A percentile compares a stretch with the other conserved stretches of the same genome.
These are phyloP conservation scores for Petrocephalus schoutedeni DNA, from an alignment of 2,797 vertebrate species.

Conservation along the genomic window DNA sequence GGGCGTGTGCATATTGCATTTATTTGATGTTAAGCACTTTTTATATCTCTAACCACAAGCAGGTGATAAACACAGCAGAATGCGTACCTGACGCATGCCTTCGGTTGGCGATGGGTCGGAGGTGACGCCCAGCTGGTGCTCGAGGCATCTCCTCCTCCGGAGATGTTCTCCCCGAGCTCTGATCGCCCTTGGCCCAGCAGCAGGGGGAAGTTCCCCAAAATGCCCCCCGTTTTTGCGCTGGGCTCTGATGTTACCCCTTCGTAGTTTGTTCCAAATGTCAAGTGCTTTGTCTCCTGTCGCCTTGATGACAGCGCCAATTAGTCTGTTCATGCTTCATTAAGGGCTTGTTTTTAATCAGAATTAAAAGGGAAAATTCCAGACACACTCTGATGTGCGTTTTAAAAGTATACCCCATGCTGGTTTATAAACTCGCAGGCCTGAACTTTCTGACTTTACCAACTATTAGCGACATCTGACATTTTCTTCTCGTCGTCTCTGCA, in stretches of 20 bases:
- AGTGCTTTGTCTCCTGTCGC: conserved; percentile 59
- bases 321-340: conserved; percentile 62
- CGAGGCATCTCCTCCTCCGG: not conserved
- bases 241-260: conserved; percentile 43
- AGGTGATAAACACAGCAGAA: not conserved
- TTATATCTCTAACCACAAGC: not conserved
- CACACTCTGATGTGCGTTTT: conserved; percentile 43
- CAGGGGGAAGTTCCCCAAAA: conserved; percentile 30
- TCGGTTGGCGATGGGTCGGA: not conserved
- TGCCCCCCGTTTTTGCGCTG: conserved; percentile 26
- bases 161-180: not conserved
- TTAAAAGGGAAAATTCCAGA: conserved; percentile 43
- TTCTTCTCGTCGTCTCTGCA: not conserved
- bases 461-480: conserved; percentile 43
- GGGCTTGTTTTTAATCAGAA: conserved; percentile 58
- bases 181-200: not conserved
- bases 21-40: not conserved
- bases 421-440: conserved; percentile 44
- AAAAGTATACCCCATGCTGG: conserved; percentile 54
- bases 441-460: conserved; percentile 51
- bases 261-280: conserved; percentile 57
- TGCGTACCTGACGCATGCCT: not conserved
- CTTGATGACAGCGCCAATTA: conserved; percentile 68
- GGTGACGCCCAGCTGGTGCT: not conserved
- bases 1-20: not conserved